These are phyloP conservation scores for Eupithecia pulchellata DNA, from an alignment of 2,888 invertebrate species.

Conservation along the genomic window DNA sequence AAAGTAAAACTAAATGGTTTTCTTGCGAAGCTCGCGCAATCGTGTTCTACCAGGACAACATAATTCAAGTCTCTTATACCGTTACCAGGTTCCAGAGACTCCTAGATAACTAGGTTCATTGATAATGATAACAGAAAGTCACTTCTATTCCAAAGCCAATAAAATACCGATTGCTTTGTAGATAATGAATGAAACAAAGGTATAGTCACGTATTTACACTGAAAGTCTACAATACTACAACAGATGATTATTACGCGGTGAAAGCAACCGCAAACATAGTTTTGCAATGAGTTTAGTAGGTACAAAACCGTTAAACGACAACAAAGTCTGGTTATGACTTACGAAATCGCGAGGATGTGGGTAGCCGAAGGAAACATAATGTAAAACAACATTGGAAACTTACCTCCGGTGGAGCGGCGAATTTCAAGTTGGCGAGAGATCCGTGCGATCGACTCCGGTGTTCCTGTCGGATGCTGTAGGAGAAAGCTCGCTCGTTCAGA, in stretches of 20 bases:
- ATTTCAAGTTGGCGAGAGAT: constrained; percentile 95
- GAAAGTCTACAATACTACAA: constrained; percentile 27
- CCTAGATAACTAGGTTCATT: neutral
- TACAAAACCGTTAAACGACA: constrained; percentile 9
- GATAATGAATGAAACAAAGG: constrained; percentile 27
- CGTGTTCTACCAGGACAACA: constrained; percentile 4
- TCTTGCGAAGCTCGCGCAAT: neutral
- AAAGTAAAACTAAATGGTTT: neutral
- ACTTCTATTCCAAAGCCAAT: constrained; percentile 3
- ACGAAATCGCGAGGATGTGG: neutral
- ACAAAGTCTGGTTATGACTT: constrained; percentile 13
- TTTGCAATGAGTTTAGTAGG: constrained; percentile 11
- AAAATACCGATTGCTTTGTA: constrained; percentile 8
- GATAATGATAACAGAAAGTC: neutral
- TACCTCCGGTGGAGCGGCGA: constrained; percentile 90
- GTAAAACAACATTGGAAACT: constrained; percentile 46
- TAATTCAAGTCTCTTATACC: neutral
- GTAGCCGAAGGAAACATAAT: constrained; percentile 6
- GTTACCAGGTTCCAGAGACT: neutral
- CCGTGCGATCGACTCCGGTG: constrained; percentile 97
- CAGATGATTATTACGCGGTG: constrained; percentile 38
- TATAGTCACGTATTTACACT: constrained; percentile 32
- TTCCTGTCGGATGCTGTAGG: constrained; percentile 96
- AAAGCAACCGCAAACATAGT: constrained; percentile 40
- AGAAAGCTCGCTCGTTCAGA: constrained; percentile 96